phyloP scores from a whole-genome alignment of 2,888 invertebrate species.

The Rapana venosa region DNA sequence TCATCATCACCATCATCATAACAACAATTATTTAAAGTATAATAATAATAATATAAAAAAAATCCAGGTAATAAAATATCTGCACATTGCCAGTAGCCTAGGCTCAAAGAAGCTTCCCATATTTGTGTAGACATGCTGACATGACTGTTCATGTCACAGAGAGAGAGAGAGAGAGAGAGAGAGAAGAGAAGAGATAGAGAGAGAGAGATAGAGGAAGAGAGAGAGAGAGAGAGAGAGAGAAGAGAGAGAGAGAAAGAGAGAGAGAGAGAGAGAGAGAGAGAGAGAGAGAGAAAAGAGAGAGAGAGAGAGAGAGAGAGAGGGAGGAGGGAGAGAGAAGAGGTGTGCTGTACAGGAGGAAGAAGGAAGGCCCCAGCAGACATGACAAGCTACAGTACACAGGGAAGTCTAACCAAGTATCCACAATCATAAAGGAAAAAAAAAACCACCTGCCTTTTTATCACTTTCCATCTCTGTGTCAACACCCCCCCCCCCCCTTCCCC shows the following conservation, averaged over 20 bases:
- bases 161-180: not conserved
- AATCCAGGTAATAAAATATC: too few relatives aligned
- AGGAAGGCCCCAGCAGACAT: not conserved
- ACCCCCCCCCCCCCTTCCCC: too few relatives aligned
- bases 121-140: too few relatives aligned
- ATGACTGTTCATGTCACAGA: not conserved
- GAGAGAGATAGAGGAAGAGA: not conserved
- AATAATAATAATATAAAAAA: too few relatives aligned
- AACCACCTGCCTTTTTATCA: not conserved
- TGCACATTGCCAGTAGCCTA: too few relatives aligned
- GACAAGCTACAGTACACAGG: not conserved
- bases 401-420: too few relatives aligned
- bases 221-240: not conserved
- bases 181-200: not conserved
- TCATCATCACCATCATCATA: too few relatives aligned
- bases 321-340: not conserved
- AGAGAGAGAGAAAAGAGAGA: not conserved
- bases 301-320: not conserved
- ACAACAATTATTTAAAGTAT: too few relatives aligned
- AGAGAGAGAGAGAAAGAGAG: not conserved
- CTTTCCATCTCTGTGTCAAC: too few relatives aligned
- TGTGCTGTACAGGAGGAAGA: not conserved
- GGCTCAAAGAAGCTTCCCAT: too few relatives aligned
- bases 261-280: not conserved
- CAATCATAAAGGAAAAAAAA: not conserved